phyloP scores from a whole-genome alignment of 1,140 invertebrate genomes.

The Diabrotica undecimpunctata region DNA sequence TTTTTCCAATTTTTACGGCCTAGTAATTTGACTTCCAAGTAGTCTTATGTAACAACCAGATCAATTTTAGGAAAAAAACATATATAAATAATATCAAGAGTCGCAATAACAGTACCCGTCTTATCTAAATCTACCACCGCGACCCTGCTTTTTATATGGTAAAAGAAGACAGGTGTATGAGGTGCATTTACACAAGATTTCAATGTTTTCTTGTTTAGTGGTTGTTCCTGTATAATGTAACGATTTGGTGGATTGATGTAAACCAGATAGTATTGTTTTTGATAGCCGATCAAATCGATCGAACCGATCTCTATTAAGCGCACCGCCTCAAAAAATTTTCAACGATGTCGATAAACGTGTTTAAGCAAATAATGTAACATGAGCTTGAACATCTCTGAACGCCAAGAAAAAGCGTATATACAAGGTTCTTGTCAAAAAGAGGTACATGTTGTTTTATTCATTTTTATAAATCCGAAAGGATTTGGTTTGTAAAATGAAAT shows the following conservation, averaged over 20 bases:
- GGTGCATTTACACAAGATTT: slow-evolving; percentile 22
- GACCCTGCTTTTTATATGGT: too few species aligned
- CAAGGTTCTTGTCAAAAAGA: slow-evolving; percentile 3
- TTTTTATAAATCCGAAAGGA: too few species aligned
- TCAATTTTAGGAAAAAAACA: too few species aligned
- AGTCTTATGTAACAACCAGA: too few species aligned
- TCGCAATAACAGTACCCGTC: too few species aligned
- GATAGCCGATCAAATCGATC: slow-evolving; percentile 9
- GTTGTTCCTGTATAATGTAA: slow-evolving; percentile 32
- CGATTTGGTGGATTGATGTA: slow-evolving; percentile 28
- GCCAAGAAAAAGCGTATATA: slow-evolving; percentile 10
- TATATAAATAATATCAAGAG: too few species aligned
- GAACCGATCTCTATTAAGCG: slow-evolving; percentile 17
- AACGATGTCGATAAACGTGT: slow-evolving; percentile 13
- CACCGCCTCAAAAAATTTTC: slow-evolving; percentile 7
- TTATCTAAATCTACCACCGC: too few species aligned
- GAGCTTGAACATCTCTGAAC: slow-evolving; percentile 10
- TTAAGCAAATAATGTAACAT: slow-evolving; percentile 20
- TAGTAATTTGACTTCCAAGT: too few species aligned
- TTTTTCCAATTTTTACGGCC: too few species aligned
- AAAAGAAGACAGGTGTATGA: slow-evolving; percentile 23
- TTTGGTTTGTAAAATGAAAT: too few species aligned
- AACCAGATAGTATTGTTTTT: slow-evolving; percentile 31
- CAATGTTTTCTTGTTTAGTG: slow-evolving; percentile 25
- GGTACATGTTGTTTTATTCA: not conserved